A percentile compares a stretch with the other conserved stretches of the same genome.
Conservation (phyloP, 2,797 vertebrate species). For the Rhinoraja longicauda region DNA sequence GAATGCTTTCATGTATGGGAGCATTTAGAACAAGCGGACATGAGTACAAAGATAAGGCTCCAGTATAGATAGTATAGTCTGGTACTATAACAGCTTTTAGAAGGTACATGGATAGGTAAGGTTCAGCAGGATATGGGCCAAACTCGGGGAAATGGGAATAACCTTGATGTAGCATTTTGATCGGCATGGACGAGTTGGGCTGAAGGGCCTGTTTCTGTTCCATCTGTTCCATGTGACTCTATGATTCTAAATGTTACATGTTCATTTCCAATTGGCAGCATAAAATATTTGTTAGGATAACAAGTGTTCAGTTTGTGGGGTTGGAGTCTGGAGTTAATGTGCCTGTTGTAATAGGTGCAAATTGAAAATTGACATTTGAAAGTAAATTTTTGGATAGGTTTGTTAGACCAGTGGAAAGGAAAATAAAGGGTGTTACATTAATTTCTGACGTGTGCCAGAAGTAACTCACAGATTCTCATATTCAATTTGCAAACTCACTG, state of each 20-base stretch:
- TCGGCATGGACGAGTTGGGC: no score
- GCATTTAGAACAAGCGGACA: no score
- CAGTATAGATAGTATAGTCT: no score
- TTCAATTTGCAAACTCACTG: background rate
- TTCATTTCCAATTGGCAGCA: background rate
- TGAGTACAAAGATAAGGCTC: no score
- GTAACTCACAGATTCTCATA: background rate
- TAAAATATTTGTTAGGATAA: background rate
- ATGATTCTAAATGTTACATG: background rate
- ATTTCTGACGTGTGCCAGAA: background rate
- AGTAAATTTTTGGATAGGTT: background rate
- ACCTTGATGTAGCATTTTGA: no score
- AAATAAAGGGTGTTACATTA: background rate
- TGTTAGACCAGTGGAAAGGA: background rate
- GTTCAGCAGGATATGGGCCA: no score
- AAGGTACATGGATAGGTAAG: no score
- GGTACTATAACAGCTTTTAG: no score
- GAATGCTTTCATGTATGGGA: no score
- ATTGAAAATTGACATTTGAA: slow-evolving; percentile 19
- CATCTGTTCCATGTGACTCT: no score
- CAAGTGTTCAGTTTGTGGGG: background rate
- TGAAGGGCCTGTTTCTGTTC: no score
- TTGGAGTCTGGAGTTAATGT: background rate
- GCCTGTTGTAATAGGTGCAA: background rate
- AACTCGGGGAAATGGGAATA: no score